Evolutionary conservation across 2,113 vertebrate species (phyloP).

Genomic region (Rhabdornis inornatus): DNA sequence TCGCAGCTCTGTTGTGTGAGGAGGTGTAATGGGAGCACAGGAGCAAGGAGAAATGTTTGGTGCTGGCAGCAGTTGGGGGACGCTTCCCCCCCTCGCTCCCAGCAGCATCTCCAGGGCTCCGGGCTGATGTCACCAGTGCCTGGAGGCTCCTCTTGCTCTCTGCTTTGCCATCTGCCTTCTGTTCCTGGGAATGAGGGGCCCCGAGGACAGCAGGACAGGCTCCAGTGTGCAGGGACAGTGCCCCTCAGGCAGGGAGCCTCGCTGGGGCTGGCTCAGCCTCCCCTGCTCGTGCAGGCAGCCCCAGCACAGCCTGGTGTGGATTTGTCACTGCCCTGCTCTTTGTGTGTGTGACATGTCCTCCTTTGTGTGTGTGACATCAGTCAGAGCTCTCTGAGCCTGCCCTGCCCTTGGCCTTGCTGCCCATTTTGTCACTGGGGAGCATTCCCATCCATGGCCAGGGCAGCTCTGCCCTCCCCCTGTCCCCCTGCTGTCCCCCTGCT

Average conservation of each 20-base stretch:
- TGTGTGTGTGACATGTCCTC: neutral
- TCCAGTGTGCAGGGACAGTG: neutral
- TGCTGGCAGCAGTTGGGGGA: neutral
- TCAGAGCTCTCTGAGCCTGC: neutral
- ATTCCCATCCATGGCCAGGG: accelerated
- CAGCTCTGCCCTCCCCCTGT: neutral
- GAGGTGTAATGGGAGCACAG: constrained; percentile 34
- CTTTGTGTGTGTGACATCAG: accelerated
- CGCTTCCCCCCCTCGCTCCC: neutral
- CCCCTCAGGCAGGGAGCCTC: neutral
- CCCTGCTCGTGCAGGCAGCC: neutral
- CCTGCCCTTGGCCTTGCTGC: neutral
- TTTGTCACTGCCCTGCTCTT: neutral
- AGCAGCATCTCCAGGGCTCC: neutral
- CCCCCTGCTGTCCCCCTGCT: neutral
- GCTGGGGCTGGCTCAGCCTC: neutral
- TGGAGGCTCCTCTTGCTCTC: neutral
- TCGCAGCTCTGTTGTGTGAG: neutral
- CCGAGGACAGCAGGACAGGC: neutral
- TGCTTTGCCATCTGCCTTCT: neutral
- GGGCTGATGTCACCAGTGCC: neutral
- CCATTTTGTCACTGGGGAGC: neutral
- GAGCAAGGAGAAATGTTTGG: neutral
- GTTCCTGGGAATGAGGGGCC: accelerated
- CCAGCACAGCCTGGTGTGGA: neutral